Evolutionary conservation across 1,140 invertebrate species (phyloP).

Genomic region (Lepidurus arcticus): DNA sequence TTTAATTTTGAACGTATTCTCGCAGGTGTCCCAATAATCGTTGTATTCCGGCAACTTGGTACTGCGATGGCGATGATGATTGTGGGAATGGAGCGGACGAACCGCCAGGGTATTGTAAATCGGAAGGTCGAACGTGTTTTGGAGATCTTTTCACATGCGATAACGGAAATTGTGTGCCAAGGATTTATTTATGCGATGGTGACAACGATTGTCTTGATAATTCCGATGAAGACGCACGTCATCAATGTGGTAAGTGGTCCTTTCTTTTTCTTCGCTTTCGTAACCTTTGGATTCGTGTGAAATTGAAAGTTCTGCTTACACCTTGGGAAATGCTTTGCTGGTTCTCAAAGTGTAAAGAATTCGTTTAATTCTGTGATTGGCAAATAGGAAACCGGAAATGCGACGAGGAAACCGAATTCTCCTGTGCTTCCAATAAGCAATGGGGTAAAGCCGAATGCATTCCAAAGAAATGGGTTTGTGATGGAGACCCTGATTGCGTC

Average conservation of each 20-base stretch:
- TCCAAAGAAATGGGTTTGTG: slow-evolving; percentile 87
- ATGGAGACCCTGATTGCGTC: slow-evolving; percentile 91
- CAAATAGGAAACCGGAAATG: slow-evolving; percentile 64
- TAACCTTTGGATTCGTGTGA: too few relatives aligned
- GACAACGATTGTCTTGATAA: slow-evolving; percentile 91
- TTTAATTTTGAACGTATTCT: background rate
- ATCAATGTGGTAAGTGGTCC: slow-evolving; percentile 66
- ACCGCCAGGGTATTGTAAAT: slow-evolving; percentile 67
- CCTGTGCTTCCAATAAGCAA: slow-evolving; percentile 77
- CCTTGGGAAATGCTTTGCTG: slow-evolving; percentile 14
- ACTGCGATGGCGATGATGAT: slow-evolving; percentile 83
- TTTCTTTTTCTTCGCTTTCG: too few relatives aligned
- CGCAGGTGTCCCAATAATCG: slow-evolving; percentile 40
- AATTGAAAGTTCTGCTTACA: slow-evolving; percentile 45
- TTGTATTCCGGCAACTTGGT: slow-evolving; percentile 77
- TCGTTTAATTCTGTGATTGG: slow-evolving; percentile 49
- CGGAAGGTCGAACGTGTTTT: slow-evolving; percentile 89
- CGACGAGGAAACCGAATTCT: slow-evolving; percentile 86
- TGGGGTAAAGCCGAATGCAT: slow-evolving; percentile 92
- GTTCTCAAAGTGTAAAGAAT: background rate
- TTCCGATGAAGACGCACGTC: slow-evolving; percentile 82
- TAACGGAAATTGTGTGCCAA: slow-evolving; percentile 92
- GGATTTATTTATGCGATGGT: slow-evolving; percentile 95
- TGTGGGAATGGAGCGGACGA: slow-evolving; percentile 78
- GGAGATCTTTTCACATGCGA: slow-evolving; percentile 92